A percentile compares a stretch with the other conserved stretches of the same genome.
Evolutionary conservation across 2,888 invertebrate species (phyloP).

Genomic region (Onchidella celtica): DNA sequence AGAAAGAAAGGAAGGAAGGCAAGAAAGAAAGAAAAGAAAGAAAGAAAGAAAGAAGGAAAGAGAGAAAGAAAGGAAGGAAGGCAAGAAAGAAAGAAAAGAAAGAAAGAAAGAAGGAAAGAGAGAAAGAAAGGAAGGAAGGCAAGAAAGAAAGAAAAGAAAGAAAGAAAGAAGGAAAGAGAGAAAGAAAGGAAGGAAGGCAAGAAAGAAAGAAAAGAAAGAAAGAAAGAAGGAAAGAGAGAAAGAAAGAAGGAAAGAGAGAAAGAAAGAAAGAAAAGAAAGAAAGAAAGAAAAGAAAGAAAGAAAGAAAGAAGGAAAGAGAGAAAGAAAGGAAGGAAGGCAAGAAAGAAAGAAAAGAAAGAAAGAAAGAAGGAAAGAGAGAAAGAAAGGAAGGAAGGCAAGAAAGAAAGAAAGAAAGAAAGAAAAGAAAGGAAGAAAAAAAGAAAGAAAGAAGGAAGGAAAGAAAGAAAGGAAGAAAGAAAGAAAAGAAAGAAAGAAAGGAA

Average conservation of each 20-base stretch:
- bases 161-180: background rate
- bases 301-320: too few species aligned
- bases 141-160: background rate
- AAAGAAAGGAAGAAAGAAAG: too few species aligned
- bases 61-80: slow-evolving; percentile 1
- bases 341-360: too few species aligned
- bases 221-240: background rate
- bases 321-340: too few species aligned
- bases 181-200: background rate
- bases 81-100: background rate
- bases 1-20: background rate
- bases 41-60: slow-evolving; percentile 9
- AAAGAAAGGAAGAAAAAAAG: too few species aligned
- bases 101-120: background rate
- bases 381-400: too few species aligned
- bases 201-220: background rate
- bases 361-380: too few species aligned
- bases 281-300: too few species aligned
- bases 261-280: background rate
- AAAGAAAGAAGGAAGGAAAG: too few species aligned
- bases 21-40: background rate
- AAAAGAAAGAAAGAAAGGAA: too few species aligned
- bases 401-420: too few species aligned
- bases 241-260: background rate
- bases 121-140: background rate